Percentiles rank a stretch among this genome's conserved stretches.
Conservation (phyloP, 2,888 invertebrate genomes). For the Calliopum simillimum region DNA sequence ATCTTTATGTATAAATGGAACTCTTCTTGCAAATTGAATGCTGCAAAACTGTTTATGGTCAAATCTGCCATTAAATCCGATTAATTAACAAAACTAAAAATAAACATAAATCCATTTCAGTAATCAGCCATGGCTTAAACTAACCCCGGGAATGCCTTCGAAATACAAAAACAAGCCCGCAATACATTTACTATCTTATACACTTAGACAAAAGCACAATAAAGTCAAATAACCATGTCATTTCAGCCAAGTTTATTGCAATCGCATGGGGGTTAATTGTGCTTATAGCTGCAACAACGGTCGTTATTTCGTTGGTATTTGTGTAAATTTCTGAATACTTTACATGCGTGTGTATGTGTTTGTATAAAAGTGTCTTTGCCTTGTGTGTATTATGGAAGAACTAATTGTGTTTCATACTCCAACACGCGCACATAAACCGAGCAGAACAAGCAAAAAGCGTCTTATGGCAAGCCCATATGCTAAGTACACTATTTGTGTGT, state of each 20-base stretch:
- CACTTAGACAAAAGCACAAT: neutral
- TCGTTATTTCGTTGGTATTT: neutral
- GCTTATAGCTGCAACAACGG: conserved; percentile 12
- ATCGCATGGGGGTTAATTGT: conserved; percentile 25
- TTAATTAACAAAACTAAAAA: neutral
- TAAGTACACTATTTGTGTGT: too few relatives aligned
- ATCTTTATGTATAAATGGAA: neutral
- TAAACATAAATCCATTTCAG: neutral
- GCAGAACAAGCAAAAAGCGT: neutral
- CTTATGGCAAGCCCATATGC: too few relatives aligned
- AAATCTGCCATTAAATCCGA: neutral
- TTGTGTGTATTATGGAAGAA: conserved; percentile 29
- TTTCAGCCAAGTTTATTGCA: conserved; percentile 11
- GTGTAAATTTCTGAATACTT: neutral
- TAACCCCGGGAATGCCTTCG: too few relatives aligned
- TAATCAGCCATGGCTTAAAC: neutral
- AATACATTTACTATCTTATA: neutral
- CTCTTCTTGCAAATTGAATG: neutral
- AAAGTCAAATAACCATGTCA: neutral
- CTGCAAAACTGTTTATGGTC: neutral
- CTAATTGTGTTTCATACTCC: conserved; percentile 26
- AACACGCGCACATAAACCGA: conserved; percentile 2
- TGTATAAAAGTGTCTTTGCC: neutral
- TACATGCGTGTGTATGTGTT: neutral
- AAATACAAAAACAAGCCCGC: neutral